phyloP scores from a whole-genome alignment of 2,797 vertebrate genomes.

The Psittacula derbiana region DNA sequence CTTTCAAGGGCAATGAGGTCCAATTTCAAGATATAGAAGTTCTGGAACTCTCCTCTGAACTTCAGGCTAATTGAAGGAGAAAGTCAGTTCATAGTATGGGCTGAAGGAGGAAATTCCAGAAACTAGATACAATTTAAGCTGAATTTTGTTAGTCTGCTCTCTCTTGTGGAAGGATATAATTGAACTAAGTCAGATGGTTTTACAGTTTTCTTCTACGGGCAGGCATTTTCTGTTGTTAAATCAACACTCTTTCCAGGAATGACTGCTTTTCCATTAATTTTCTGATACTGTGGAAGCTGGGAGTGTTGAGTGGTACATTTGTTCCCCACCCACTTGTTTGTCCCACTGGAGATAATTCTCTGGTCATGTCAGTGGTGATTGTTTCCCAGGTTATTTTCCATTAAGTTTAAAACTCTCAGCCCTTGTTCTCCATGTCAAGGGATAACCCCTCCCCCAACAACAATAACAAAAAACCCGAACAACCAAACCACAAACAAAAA shows the following conservation, averaged over 20 bases:
- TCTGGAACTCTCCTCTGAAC: not conserved
- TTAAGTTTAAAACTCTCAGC: not conserved
- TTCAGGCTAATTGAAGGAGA: not conserved
- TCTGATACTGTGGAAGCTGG: not conserved
- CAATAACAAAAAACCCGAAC: not conserved
- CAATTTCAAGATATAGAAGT: not conserved
- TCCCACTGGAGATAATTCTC: not conserved
- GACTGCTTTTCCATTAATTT: not conserved
- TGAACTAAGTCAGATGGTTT: not conserved
- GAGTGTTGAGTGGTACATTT: not conserved
- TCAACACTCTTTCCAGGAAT: not conserved
- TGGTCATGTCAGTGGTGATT: not conserved
- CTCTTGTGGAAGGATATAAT: not conserved
- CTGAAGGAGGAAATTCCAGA: not conserved
- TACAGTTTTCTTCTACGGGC: not conserved
- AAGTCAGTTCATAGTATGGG: not conserved
- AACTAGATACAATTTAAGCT: not conserved
- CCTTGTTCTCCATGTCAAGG: not conserved
- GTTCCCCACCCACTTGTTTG: not conserved
- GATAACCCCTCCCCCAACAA: not conserved
- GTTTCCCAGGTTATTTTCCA: constrained; percentile 26
- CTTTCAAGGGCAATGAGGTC: not conserved
- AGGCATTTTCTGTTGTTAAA: not conserved
- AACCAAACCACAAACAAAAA: not conserved
- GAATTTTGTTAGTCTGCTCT: not conserved